These are phyloP conservation scores for Bugulina stolonifera DNA, from an alignment of 2,888 invertebrate genomes.

Conservation along the genomic window DNA sequence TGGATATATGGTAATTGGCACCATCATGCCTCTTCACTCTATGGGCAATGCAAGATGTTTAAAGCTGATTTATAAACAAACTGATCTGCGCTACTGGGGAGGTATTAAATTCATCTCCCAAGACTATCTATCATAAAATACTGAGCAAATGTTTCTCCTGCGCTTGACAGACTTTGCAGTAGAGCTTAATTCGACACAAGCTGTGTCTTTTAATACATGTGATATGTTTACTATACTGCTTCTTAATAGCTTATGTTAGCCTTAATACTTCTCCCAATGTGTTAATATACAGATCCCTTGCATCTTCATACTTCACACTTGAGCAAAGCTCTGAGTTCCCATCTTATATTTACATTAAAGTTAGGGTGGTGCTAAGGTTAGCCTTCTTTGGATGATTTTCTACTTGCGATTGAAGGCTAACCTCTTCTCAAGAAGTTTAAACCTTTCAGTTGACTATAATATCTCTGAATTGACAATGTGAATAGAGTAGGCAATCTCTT, in stretches of 20 bases:
- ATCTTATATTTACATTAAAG: neutral
- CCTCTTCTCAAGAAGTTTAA: neutral
- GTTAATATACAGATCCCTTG: conserved; percentile 17
- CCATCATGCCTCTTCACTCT: conserved; percentile 7
- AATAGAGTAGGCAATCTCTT: neutral
- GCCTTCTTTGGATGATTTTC: neutral
- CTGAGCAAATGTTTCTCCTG: conserved; percentile 17
- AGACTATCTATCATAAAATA: conserved; percentile 7
- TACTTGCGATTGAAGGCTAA: neutral
- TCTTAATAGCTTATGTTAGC: conserved; percentile 14
- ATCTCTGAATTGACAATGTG: conserved; percentile 17
- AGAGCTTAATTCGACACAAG: conserved; percentile 24
- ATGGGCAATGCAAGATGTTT: conserved; percentile 25
- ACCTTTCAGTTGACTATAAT: neutral
- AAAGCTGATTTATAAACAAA: conserved; percentile 7
- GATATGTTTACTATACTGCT: conserved; percentile 17
- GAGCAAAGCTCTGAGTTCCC: neutral
- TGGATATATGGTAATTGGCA: conserved; percentile 25
- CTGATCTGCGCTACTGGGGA: conserved; percentile 19
- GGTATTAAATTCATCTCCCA: neutral
- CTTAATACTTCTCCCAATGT: conserved; percentile 8
- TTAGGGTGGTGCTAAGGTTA: neutral
- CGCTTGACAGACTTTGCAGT: conserved; percentile 18
- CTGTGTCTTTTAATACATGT: conserved; percentile 21
- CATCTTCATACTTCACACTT: conserved; percentile 7